These are phyloP conservation scores for Tenrec ecaudatus DNA, from an alignment of 2,113 vertebrate species.

Conservation along the genomic window DNA sequence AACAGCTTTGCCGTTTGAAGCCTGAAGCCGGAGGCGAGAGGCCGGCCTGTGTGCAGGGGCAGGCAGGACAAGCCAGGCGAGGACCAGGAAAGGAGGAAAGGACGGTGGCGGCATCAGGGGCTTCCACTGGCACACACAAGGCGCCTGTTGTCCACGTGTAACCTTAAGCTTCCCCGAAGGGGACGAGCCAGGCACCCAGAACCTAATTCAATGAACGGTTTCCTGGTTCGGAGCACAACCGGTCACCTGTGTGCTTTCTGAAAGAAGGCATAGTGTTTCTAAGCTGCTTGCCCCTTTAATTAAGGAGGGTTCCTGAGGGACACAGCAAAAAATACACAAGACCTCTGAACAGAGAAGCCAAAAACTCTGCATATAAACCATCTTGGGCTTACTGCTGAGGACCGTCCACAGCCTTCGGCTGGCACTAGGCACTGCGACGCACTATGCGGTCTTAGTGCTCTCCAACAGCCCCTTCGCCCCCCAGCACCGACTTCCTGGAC, in stretches of 20 bases:
- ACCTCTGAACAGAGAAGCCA: neutral
- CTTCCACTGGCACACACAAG: constrained; percentile 75
- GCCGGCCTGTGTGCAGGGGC: constrained; percentile 21
- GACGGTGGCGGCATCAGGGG: constrained; percentile 52
- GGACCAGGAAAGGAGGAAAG: constrained; percentile 76
- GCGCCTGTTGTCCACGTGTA: constrained; percentile 77
- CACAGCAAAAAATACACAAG: neutral
- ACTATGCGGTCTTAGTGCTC: too few relatives aligned
- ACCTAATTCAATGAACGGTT: constrained; percentile 84
- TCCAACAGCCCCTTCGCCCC: too few relatives aligned
- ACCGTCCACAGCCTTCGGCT: rapidly evolving
- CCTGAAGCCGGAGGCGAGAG: neutral
- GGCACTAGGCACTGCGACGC: too few relatives aligned
- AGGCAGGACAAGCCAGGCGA: constrained; percentile 71
- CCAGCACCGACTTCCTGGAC: neutral
- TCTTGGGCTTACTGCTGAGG: neutral
- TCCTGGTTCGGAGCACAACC: constrained; percentile 74
- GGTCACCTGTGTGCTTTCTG: constrained; percentile 67
- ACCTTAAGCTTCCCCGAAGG: constrained; percentile 73
- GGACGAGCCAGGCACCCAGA: constrained; percentile 65
- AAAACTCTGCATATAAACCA: neutral
- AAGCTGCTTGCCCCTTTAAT: neutral
- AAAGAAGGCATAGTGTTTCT: constrained; percentile 38
- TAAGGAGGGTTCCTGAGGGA: neutral
- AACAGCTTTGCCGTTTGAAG: constrained; percentile 74